Evolutionary conservation across 1,140 invertebrate species (phyloP), one percentile per base, ranked within the genome.

Genomic region (Drosophila azteca): DNA sequence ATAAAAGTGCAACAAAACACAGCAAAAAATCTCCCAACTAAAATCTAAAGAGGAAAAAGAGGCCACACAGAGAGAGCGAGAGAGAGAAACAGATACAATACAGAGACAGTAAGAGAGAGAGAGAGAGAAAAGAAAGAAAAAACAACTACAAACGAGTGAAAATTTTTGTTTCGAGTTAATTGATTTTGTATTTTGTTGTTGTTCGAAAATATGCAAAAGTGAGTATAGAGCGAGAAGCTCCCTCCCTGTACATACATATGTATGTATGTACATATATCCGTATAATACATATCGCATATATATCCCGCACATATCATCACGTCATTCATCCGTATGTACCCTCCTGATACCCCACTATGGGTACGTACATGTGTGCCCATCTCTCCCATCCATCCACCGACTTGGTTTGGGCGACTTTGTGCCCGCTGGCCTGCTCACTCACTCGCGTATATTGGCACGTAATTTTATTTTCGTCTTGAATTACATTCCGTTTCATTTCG

Each of bases 1-100:
- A 24, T 49, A 81, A 51, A 83, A 83, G 65, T 82, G 69, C 75
- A 75, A 52, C 79, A 54, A 5, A 24, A 24, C 45, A 53, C 74
- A 69, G 4, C n/a, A 39, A 35, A 39, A 39, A 39, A 39, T 53
- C 11, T 39, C 59, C 51, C 60, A 82, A 67, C 63, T 65, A 41
- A 67, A 66, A 65, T 58, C 8, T 20, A 7, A 53, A 35, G 43
- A 48, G 45, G 35, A 60, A 39, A 22, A 61, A 57, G 49, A 7
- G 35, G 35, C 35, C 35, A 39, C 35, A 48, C 11, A 29, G 2
- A n/a, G n/a, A n/a, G n/a, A 39, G 50, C 44, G 6, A 35, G 13
- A 3, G 20, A 43, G 15, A 59, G 39, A 49, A 24, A 0, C 13
- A 43, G 58, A 55, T 39, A 22, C 20, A 44, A 24, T 62, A 50